Percentiles rank a stretch among this genome's conserved stretches.
Conservation (phyloP, 2,888 invertebrate species). For the Agriotes lineatus region DNA sequence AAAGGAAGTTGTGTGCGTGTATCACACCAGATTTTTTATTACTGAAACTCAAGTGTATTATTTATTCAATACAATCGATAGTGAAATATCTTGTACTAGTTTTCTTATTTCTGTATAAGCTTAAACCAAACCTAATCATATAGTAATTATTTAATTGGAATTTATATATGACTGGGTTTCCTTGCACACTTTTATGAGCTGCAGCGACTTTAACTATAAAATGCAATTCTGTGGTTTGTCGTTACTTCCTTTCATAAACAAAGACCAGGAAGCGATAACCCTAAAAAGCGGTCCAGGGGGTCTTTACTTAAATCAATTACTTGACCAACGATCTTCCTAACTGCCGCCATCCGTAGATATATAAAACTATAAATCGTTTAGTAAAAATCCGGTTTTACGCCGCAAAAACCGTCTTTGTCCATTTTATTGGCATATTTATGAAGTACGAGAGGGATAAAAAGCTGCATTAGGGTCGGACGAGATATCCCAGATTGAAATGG, state of each 20-base stretch:
- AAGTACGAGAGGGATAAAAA: slow-evolving; percentile 59
- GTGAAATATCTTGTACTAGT: too few relatives aligned
- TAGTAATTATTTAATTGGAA: too few relatives aligned
- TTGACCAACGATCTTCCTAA: slow-evolving; percentile 57
- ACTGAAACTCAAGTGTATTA: too few relatives aligned
- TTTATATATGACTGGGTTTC: too few relatives aligned
- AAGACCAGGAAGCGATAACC: slow-evolving; percentile 37
- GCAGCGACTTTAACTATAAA: too few relatives aligned
- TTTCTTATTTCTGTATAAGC: too few relatives aligned
- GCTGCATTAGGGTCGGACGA: slow-evolving; percentile 43
- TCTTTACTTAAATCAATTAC: slow-evolving; percentile 60
- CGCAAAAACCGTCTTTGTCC: slow-evolving; percentile 56
- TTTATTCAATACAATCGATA: too few relatives aligned
- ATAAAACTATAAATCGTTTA: slow-evolving; percentile 63
- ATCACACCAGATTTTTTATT: too few relatives aligned
- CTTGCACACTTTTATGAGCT: too few relatives aligned
- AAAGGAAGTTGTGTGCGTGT: too few relatives aligned
- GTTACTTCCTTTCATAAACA: slow-evolving; percentile 30
- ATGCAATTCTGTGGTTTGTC: background rate
- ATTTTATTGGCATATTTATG: slow-evolving; percentile 61
- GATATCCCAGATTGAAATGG: slow-evolving; percentile 53
- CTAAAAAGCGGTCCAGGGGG: slow-evolving; percentile 33
- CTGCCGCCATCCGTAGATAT: slow-evolving; percentile 56
- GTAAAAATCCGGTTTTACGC: slow-evolving; percentile 51
- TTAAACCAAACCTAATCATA: too few relatives aligned